Base-by-base conservation (phyloP, 2,888 invertebrate species). In the Limnephilus rhombicus region DNA sequence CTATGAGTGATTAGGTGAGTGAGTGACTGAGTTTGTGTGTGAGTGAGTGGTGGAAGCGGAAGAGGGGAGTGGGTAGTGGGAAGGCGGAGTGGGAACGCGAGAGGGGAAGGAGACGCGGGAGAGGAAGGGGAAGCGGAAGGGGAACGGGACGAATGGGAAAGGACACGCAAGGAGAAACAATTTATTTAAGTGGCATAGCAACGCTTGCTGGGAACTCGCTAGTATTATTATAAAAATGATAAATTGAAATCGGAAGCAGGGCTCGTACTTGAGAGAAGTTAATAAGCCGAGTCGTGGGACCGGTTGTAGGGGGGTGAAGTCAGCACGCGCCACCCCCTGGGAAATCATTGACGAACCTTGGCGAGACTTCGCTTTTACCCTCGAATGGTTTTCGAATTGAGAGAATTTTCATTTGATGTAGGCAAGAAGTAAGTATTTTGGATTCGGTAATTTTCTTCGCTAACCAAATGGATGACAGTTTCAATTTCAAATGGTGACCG, bases 321-420 rank as follows among this genome's bases (percentile, higher is more conserved):
- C 86, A 86, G 29, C 24, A 68, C 5, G 9, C 9, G 9, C n/a
- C 12, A 29, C n/a, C 86, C 15, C 49, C 12, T 45, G 86, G 86
- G 86, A 86, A 86, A 86, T 86, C 49, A 86, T 49, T 86, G 7
- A 24, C 86, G 29, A 86, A 86, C 86, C 45, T 24, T 68, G 68
- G 68, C 68, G 0, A 68, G 68, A n/a, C 68, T 24, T 24, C 24
- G 24, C 0, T 68, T 68, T 68, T 24, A 18, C 24, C 2, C 24
- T 68, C 7, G 7, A 68, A 68, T 68, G 24, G 24, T 68, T 68
- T 68, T 68, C 68, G 53, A 53, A 53, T 53, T 18, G 15, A 53
- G 18, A 53, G 53, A 53, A 53, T 53, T 53, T 37, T 53, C 53
- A 53, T 53, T 53, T 53, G 15, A 5, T 53, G 4, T 53, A 53